Evolutionary conservation across 2,113 vertebrate genomes (phyloP).

Genomic region (Muntiacus muntjak): DNA sequence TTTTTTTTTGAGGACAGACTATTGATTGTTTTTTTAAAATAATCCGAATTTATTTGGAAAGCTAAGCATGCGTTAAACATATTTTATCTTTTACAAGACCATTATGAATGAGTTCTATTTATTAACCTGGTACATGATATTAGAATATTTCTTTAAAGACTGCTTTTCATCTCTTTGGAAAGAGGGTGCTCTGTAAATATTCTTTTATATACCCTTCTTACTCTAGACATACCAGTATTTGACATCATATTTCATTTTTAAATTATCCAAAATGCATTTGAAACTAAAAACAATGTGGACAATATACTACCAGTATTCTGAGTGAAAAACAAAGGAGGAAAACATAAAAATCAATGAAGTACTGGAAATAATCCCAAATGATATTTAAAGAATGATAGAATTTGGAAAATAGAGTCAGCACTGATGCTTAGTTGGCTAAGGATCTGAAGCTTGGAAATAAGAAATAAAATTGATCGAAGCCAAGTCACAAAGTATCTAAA

Average conservation of each 20-base stretch:
- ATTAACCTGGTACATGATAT: background rate
- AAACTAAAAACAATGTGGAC: background rate
- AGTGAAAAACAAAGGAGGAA: conserved; percentile 49
- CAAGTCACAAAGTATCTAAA: conserved; percentile 71
- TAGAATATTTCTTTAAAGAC: background rate
- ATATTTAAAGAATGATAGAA: conserved; percentile 73
- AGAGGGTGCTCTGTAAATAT: background rate
- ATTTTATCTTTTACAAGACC: background rate
- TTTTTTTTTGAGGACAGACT: background rate
- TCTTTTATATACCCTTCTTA: background rate
- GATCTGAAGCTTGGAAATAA: conserved; percentile 63
- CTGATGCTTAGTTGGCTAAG: conserved; percentile 69
- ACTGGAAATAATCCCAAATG: conserved; percentile 69
- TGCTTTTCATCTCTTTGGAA: background rate
- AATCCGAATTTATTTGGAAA: background rate
- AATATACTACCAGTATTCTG: background rate
- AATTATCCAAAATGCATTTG: background rate
- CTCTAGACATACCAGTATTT: background rate
- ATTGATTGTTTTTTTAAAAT: background rate
- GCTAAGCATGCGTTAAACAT: background rate
- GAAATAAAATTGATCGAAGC: conserved; percentile 68
- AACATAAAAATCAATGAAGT: conserved; percentile 39
- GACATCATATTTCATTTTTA: background rate
- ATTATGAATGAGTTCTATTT: background rate
- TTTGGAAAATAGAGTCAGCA: conserved; percentile 66